Base-by-base conservation (phyloP, 2,113 vertebrate genomes). In the Chunga burmeisteri region DNA sequence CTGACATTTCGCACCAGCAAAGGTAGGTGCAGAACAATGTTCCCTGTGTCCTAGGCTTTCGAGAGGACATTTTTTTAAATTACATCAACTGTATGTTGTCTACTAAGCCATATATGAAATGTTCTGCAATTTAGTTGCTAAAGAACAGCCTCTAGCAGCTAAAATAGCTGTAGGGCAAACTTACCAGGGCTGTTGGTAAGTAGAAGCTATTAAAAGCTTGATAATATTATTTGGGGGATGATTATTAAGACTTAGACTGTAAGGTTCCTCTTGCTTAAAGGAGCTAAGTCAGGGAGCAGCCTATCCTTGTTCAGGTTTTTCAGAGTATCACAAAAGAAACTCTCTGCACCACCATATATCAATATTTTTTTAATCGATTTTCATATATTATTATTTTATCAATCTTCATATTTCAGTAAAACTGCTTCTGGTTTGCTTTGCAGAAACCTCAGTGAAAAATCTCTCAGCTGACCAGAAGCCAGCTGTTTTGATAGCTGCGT, bases 1-100 rank as follows among this genome's bases (percentile, higher is more conserved):
- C 99, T 99, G 58, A 99, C 99, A 3, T 99, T 99, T 91, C 99
- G 99, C 74, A 99, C 99, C 7, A 99, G 99, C 98, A 99, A 99
- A 97, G 99, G 99, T 99, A 65, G 97, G 98, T 56, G 81, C 77
- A 30, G 86, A 83, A 20, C 77, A 6, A 11, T 3, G 40, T 52
- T 21, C 86, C 40, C 66, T 16, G 7, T 18, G 70, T 59, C 40
- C 61, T 0, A 2, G 4, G 44, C 81, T 49, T 38, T 18, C 3
- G 17, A n/a, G 53, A 18, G 49, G 66, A 22, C 59, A 1, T 82
- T 63, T 32, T 2, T 47, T 73, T 20, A 11, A 34, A 53, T 58
- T 29, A 22, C 70, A 19, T 55, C 78, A 29, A 12, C 25, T 6
- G 0, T 10, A 7, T 30, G 40, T 71, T 62, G 77, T 61, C 93